Evolutionary conservation across 2,113 vertebrate species (phyloP).

Genomic region (Macheiramphus alcinus): DNA sequence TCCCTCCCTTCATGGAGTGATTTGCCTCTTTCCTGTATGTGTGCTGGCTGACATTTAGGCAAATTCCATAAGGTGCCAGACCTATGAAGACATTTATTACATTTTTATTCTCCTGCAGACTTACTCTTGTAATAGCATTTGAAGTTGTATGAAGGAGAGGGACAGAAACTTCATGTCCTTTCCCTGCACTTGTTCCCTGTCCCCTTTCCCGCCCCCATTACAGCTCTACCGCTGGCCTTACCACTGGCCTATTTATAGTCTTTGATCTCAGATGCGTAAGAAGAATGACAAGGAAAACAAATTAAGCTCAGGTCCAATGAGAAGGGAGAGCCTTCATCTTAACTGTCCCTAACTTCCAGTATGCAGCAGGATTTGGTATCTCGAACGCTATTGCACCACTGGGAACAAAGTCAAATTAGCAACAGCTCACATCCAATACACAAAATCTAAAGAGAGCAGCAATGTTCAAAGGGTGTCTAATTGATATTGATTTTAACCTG

Average conservation of each 20-base stretch:
- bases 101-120: neutral
- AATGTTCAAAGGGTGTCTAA: conserved; percentile 47
- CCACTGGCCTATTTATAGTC: neutral
- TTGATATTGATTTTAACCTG: conserved; percentile 59
- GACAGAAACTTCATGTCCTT: neutral
- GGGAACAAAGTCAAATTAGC: conserved; percentile 44
- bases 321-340: neutral
- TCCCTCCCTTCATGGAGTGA: neutral
- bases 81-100: neutral
- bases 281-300: neutral
- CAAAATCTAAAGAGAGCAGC: conserved; percentile 54
- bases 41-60: neutral
- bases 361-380: neutral
- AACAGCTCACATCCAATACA: conserved; percentile 37
- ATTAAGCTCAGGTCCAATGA: neutral
- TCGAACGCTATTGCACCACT: neutral
- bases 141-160: neutral
- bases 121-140: neutral
- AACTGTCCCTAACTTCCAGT: neutral
- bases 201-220: accelerated
- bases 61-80: neutral
- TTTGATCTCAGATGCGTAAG: neutral
- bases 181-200: accelerated
- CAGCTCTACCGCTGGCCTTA: neutral
- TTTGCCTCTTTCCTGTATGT: neutral